Evolutionary conservation across 2,888 invertebrate genomes (phyloP).

Genomic region (Globia sparganii): DNA sequence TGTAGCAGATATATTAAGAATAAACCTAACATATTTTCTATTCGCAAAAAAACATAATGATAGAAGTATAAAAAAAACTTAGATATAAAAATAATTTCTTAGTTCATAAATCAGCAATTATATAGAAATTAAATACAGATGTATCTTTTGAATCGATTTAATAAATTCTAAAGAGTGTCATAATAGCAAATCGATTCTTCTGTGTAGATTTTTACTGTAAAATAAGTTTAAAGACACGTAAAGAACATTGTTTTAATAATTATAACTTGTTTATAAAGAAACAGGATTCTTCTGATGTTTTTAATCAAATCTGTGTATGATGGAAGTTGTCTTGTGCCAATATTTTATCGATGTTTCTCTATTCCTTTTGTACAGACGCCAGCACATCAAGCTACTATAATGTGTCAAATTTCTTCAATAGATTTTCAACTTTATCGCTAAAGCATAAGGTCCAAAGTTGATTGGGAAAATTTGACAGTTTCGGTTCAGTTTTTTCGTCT

Average conservation of each 20-base stretch:
- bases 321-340: conserved; percentile 84
- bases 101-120: conserved; percentile 29
- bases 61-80: conserved; percentile 26
- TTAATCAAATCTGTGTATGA: conserved; percentile 63
- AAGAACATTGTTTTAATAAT: conserved; percentile 24
- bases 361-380: conserved; percentile 13
- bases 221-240: conserved; percentile 22
- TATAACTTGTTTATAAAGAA: conserved; percentile 12
- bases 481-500: no score
- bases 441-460: no score
- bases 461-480: no score
- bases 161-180: conserved; percentile 39
- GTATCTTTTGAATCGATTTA: conserved; percentile 37
- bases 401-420: no score
- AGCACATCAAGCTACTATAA: no score
- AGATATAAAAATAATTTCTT: conserved; percentile 36
- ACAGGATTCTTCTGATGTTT: conserved; percentile 51
- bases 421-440: no score
- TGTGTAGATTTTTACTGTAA: conserved; percentile 33
- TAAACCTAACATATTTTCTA: conserved; percentile 24
- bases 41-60: conserved; percentile 12
- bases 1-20: conserved; percentile 31
- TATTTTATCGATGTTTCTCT: conserved; percentile 67
- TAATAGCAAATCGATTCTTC: conserved; percentile 51
- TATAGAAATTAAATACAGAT: conserved; percentile 11